Percentiles rank a stretch among this genome's conserved stretches.
Evolutionary conservation across 2,888 invertebrate genomes (phyloP).

Genomic region (Drosophila atroscutellata): DNA sequence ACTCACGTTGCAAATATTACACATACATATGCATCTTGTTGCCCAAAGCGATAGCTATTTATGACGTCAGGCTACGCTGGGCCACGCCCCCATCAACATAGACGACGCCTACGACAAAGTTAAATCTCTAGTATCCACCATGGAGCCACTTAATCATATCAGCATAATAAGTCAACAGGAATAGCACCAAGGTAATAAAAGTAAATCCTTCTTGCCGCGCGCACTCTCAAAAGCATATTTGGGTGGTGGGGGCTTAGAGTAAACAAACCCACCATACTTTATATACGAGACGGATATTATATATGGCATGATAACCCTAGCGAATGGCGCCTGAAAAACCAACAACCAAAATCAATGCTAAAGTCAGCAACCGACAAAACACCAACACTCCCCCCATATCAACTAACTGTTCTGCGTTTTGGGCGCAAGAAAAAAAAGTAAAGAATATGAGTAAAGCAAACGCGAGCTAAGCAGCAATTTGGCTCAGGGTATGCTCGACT

Average conservation of each 20-base stretch:
- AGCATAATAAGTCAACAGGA: slow-evolving; percentile 76
- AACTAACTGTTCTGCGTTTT: slow-evolving; percentile 13
- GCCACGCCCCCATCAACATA: slow-evolving; percentile 26
- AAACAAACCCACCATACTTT: background rate
- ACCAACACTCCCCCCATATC: background rate
- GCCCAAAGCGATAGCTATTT: slow-evolving; percentile 15
- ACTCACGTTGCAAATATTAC: slow-evolving; percentile 14
- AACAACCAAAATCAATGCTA: slow-evolving; percentile 58
- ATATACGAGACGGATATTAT: background rate
- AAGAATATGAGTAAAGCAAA: slow-evolving; percentile 39
- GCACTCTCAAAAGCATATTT: slow-evolving; percentile 16
- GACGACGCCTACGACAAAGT: slow-evolving; percentile 11
- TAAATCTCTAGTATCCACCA: slow-evolving; percentile 37
- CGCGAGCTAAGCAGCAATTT: slow-evolving; percentile 11
- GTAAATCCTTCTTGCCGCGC: slow-evolving; percentile 79
- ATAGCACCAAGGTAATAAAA: slow-evolving; percentile 69
- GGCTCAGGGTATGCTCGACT: background rate
- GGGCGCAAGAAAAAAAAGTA: slow-evolving; percentile 36
- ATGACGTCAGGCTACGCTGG: slow-evolving; percentile 11
- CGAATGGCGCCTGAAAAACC: slow-evolving; percentile 23
- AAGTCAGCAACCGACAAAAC: slow-evolving; percentile 31
- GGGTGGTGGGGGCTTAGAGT: background rate
- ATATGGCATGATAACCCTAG: slow-evolving; percentile 34
- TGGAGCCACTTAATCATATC: slow-evolving; percentile 75
- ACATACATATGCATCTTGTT: background rate